Evolutionary conservation across 2,797 vertebrate species (phyloP).

Genomic region (Huso huso): DNA sequence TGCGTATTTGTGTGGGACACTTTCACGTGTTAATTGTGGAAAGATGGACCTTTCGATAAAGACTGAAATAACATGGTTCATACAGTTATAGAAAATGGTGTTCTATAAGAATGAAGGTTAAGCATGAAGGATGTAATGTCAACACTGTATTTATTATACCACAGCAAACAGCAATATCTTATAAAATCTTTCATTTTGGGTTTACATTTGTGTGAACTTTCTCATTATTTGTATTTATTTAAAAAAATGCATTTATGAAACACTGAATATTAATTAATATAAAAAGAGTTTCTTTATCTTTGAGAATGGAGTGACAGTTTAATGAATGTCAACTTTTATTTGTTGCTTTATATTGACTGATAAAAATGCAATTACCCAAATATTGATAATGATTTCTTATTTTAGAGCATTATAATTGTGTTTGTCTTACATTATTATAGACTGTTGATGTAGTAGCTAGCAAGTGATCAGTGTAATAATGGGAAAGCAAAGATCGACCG

Average conservation of each 20-base stretch:
- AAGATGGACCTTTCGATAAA: too few relatives aligned
- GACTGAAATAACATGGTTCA: too few relatives aligned
- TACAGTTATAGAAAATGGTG: too few relatives aligned
- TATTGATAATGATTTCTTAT: conserved; percentile 1
- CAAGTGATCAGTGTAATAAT: neutral
- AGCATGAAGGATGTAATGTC: too few relatives aligned
- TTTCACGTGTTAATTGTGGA: too few relatives aligned
- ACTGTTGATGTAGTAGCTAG: neutral
- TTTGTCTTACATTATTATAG: neutral
- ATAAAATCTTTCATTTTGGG: too few relatives aligned
- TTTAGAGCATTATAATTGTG: conserved; percentile 1
- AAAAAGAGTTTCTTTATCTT: neutral
- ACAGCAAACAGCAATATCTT: too few relatives aligned
- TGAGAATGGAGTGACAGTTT: neutral
- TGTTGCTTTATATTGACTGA: neutral
- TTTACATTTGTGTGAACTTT: neutral
- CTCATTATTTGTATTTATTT: neutral
- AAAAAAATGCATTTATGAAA: conserved; percentile 1
- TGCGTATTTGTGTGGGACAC: too few relatives aligned
- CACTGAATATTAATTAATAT: conserved; percentile 14
- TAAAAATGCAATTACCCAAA: neutral
- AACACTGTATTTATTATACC: too few relatives aligned
- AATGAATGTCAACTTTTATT: neutral
- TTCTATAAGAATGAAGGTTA: too few relatives aligned
- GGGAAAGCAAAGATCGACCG: neutral